Evolutionary conservation across 2,888 invertebrate species (phyloP).

Genomic region (Lepidocyrtinus sp.): DNA sequence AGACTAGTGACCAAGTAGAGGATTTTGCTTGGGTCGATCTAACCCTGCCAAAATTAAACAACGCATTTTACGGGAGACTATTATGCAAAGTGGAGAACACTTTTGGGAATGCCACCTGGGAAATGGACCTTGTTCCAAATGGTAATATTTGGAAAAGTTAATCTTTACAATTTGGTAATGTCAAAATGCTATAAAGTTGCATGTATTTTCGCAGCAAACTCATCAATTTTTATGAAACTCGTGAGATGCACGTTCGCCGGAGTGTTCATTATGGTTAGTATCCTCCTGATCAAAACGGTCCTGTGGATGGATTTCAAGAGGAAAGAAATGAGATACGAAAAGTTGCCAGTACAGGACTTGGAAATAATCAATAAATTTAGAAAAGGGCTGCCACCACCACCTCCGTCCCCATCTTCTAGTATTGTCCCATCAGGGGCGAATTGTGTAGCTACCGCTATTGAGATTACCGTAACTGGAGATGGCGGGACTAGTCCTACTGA

Average conservation of each 20-base stretch:
- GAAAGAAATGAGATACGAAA: slow-evolving; percentile 35
- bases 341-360: slow-evolving; percentile 35
- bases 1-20: not conserved
- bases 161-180: not conserved
- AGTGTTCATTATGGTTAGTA: not conserved
- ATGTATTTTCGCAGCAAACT: slow-evolving; percentile 49
- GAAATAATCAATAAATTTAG: slow-evolving; percentile 48
- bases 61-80: slow-evolving; percentile 50
- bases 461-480: slow-evolving; percentile 7
- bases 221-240: slow-evolving; percentile 44
- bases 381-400: slow-evolving; percentile 31
- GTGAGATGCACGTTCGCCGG: slow-evolving; percentile 27
- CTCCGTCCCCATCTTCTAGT: slow-evolving; percentile 35
- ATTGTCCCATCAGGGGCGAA: not conserved
- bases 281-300: slow-evolving; percentile 1
- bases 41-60: slow-evolving; percentile 45
- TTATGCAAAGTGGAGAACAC: slow-evolving; percentile 34
- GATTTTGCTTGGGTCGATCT: slow-evolving; percentile 33
- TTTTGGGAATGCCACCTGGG: slow-evolving; percentile 31
- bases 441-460: not conserved
- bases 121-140: slow-evolving; percentile 39
- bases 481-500: not conserved
- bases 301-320: not conserved
- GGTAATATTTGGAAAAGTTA: no score
- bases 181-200: no score